Conservation (phyloP, 2,888 invertebrate genomes). For the Mechanitis messenoides region DNA sequence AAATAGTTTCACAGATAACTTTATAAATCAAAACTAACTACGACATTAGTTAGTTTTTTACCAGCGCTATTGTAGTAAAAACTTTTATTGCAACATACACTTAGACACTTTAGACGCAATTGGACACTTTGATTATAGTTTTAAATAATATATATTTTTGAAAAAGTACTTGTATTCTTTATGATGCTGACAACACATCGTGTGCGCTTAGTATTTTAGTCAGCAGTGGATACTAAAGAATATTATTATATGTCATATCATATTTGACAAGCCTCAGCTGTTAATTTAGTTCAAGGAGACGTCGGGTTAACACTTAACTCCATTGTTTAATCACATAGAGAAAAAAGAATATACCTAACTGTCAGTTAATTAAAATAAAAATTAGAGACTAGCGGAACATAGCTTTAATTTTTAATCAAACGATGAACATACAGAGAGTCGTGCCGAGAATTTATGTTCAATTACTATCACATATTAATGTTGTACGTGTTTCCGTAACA, state of each 20-base stretch:
- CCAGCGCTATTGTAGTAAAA: no score
- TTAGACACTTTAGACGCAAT: no score
- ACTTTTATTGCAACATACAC: no score
- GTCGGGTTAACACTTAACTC: neutral
- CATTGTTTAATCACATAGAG: neutral
- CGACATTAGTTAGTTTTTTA: no score
- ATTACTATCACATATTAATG: slow-evolving; percentile 38
- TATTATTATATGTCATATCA: neutral
- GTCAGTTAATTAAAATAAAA: neutral
- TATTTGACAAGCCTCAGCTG: slow-evolving; percentile 5
- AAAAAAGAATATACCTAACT: neutral
- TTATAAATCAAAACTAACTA: no score
- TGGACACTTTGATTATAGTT: no score
- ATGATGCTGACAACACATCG: no score
- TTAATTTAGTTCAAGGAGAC: neutral
- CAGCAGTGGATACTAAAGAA: no score
- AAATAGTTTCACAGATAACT: no score
- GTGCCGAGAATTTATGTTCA: slow-evolving; percentile 42
- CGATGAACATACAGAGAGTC: slow-evolving; percentile 48
- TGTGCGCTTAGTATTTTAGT: no score
- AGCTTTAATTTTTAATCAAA: slow-evolving; percentile 6
- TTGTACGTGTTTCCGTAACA: slow-evolving; percentile 37
- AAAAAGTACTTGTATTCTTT: no score
- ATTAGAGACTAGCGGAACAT: neutral
- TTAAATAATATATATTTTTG: no score